These are phyloP conservation scores for Pogonocichla stellata DNA, from an alignment of 2,113 vertebrate species.

Conservation along the genomic window DNA sequence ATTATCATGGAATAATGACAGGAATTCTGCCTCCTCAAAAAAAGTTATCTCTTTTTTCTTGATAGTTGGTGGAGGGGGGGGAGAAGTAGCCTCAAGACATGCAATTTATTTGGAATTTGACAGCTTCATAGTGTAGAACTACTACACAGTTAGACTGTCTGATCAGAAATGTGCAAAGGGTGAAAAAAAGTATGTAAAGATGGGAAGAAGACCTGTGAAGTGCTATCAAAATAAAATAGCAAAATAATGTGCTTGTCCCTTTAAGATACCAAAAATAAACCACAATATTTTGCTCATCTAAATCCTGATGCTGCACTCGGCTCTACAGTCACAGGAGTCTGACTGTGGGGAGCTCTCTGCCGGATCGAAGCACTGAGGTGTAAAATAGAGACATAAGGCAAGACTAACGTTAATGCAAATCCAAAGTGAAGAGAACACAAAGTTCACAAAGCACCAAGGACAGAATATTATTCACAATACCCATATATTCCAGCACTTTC, in stretches of 20 bases:
- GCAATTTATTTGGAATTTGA: neutral
- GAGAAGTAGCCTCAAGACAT: neutral
- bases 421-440: slow-evolving; percentile 19
- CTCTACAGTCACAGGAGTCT: slow-evolving; percentile 6
- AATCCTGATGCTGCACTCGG: neutral
- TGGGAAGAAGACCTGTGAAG: neutral
- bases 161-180: neutral
- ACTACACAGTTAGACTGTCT: neutral
- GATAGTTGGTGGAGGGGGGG: neutral
- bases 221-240: neutral
- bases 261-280: slow-evolving; percentile 56
- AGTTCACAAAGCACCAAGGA: slow-evolving; percentile 10
- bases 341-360: slow-evolving; percentile 14
- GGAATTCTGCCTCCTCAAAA: neutral
- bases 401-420: slow-evolving; percentile 35
- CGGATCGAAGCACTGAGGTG: neutral
- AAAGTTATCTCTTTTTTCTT: neutral
- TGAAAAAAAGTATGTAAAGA: neutral
- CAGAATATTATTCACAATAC: neutral
- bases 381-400: slow-evolving; percentile 50
- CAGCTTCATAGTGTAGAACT: neutral
- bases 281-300: neutral
- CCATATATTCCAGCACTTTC: neutral
- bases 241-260: neutral
- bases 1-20: neutral